Base-by-base conservation (phyloP, 2,113 vertebrate species). In the Semicossyphus pulcher region DNA sequence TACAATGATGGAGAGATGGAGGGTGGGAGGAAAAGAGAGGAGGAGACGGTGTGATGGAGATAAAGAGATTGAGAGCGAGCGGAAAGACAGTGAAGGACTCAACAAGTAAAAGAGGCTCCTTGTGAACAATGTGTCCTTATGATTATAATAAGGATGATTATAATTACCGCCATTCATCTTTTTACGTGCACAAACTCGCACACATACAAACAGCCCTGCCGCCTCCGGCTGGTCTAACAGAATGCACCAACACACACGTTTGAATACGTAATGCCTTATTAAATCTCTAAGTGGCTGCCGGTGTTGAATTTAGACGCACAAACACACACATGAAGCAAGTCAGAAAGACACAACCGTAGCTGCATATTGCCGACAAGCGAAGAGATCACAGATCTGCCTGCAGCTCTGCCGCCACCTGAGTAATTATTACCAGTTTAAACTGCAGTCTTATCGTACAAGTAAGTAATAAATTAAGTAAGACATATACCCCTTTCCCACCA, bases 181-280 rank as follows among this genome's bases (percentile, higher is more conserved):
- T 60, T 72, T 39, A 57, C 11, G 18, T 62, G 52, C 72, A 56
- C 42, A 85, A 62, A 59, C 51, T 45, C 61, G 14, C 31, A 5
- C 21, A 48, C 56, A 66, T 45, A 51, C 57, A 72, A 60, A 89
- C 56, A 75, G 14, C 42, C n/a, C 29, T 10, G 36, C 26, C 66
- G 67, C 69, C 67, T 62, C 48, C 7, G 47, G 80, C 70, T 54
- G 12, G 68, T 60, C 62, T 61, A 62, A 78, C 78, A 69, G 42
- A 58, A 74, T 59, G 67, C 49, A 76, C 78, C 72, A 80, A 75
- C 60, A 77, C 56, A 74, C 70, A 85, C 51, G 69, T 74, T 78
- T 80, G 70, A 88, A 86, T 78, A 76, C 56, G 58, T 66, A 73
- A 83, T 31, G 29, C 54, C 68, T 76, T 80, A 78, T 84, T 86